phyloP scores from a whole-genome alignment of 1,140 invertebrate species.

The Fopius arisanus region DNA sequence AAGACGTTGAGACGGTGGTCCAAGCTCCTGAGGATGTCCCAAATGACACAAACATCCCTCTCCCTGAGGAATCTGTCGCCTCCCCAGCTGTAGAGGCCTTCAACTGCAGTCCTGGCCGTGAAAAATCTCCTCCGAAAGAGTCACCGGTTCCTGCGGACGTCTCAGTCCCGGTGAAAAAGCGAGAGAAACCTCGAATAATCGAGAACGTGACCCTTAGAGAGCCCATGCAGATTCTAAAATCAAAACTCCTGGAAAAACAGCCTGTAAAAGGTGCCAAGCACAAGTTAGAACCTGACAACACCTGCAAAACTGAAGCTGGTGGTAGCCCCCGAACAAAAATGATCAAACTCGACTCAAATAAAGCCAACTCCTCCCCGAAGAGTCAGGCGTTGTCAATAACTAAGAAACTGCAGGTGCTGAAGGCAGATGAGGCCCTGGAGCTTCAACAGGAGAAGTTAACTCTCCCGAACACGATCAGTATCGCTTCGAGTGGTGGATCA shows the following conservation, averaged over 20 bases:
- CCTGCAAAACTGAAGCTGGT: constrained; percentile 34
- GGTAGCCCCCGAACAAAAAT: constrained; percentile 44
- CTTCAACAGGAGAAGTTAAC: constrained; percentile 17
- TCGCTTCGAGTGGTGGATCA: constrained; percentile 30
- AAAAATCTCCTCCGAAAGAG: constrained; percentile 34
- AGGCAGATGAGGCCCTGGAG: constrained; percentile 41
- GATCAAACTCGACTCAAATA: constrained; percentile 53
- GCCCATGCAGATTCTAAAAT: constrained; percentile 55
- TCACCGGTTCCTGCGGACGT: constrained; percentile 35
- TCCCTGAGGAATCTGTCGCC: no score
- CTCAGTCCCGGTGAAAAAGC: constrained; percentile 56
- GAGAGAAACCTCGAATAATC: constrained; percentile 61
- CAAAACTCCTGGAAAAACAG: constrained; percentile 54
- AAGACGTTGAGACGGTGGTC: background rate
- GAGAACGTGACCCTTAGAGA: constrained; percentile 57
- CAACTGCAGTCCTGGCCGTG: no score
- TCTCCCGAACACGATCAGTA: constrained; percentile 22
- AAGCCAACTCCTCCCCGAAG: constrained; percentile 34
- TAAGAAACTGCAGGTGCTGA: constrained; percentile 49
- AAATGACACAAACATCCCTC: no score
- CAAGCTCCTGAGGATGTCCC: background rate
- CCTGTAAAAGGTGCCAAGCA: constrained; percentile 51
- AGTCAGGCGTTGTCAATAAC: constrained; percentile 34
- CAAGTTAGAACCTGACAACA: constrained; percentile 44
- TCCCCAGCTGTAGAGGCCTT: no score